Evolutionary conservation across 2,888 invertebrate genomes (phyloP).

Genomic region (Stenolophus ochropezus): DNA sequence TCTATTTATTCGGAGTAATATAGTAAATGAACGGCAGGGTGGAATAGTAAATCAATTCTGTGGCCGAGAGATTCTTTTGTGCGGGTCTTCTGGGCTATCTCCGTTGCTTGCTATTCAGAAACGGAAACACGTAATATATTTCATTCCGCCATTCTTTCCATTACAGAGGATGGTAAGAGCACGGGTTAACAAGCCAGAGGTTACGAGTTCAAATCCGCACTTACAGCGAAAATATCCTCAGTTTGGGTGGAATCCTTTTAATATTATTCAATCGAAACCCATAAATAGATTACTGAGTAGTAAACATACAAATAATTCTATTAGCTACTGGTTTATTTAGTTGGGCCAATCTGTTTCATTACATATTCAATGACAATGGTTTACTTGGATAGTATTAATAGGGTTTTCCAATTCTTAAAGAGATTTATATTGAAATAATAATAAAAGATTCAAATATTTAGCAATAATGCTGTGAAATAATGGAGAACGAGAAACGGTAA

Average conservation of each 20-base stretch:
- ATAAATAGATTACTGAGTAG: too few species aligned
- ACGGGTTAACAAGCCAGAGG: not conserved
- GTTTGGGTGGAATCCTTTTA: not conserved
- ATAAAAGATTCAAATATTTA: too few species aligned
- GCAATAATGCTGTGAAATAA: too few species aligned
- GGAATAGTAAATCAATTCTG: conserved; percentile 12
- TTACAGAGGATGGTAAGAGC: not conserved
- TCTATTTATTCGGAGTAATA: conserved; percentile 27
- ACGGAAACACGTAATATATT: conserved; percentile 39
- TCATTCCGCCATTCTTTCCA: conserved; percentile 28
- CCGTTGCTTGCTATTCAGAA: not conserved
- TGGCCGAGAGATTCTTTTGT: conserved; percentile 26
- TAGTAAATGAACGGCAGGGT: conserved; percentile 3
- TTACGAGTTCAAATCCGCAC: not conserved
- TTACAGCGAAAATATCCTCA: not conserved
- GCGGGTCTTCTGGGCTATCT: conserved; percentile 7
- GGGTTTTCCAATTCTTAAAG: too few species aligned
- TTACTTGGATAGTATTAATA: too few species aligned
- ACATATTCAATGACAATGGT: too few species aligned
- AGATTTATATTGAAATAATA: too few species aligned
- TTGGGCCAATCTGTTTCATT: too few species aligned
- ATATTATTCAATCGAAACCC: too few species aligned
- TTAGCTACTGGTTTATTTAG: too few species aligned
- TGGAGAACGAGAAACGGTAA: too few species aligned
- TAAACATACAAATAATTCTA: too few species aligned